Percentiles rank a stretch among this genome's conserved stretches.
Evolutionary conservation across 2,113 vertebrate genomes (phyloP).

Genomic region (Aegithalos caudatus): DNA sequence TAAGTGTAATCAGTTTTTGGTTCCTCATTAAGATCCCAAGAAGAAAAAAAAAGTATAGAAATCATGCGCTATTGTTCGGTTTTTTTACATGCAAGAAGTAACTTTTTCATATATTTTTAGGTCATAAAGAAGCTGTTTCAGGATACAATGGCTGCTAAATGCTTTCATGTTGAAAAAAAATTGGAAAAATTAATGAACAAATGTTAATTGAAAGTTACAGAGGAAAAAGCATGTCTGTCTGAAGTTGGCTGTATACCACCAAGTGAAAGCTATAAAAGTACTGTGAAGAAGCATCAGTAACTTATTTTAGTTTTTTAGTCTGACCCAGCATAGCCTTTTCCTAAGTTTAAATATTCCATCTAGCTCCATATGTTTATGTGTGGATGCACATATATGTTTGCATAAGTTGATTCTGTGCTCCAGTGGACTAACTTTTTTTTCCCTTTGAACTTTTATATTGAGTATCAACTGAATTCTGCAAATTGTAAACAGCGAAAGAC

Average conservation of each 20-base stretch:
- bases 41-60: not conserved
- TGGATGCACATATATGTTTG: accelerated
- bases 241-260: not conserved
- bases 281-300: not conserved
- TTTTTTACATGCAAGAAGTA: not conserved
- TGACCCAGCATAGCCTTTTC: not conserved
- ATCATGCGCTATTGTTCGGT: accelerated
- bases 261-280: not conserved
- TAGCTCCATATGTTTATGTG: not conserved
- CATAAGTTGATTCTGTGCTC: not conserved
- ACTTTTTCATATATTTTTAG: not conserved
- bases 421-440: not conserved
- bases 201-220: not conserved
- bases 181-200: not conserved
- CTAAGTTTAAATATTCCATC: not conserved
- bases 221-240: not conserved
- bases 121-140: not conserved
- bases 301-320: not conserved
- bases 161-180: not conserved
- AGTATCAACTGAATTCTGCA: not conserved
- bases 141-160: not conserved
- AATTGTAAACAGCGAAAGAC: not conserved
- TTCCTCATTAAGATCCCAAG: not conserved
- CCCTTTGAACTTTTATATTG: not conserved
- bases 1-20: not conserved